phyloP scores from a whole-genome alignment of 2,888 invertebrate species.

The Odontomyia ornata region DNA sequence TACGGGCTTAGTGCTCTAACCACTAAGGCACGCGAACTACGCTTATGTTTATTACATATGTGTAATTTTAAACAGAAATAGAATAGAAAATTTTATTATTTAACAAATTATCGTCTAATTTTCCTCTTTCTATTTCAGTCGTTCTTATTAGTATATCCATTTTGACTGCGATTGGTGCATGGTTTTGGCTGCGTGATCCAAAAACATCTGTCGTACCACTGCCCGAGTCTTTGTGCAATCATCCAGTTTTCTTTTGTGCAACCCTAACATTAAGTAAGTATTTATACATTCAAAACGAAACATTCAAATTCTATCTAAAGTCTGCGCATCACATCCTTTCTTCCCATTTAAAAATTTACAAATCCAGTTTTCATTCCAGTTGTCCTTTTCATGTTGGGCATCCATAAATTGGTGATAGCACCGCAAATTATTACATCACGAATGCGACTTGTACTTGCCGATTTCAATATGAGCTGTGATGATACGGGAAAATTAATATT shows the following conservation, averaged over 20 bases:
- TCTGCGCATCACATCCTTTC: not conserved
- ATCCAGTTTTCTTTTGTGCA: slow-evolving; percentile 92
- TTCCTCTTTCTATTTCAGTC: slow-evolving; percentile 77
- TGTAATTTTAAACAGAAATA: no score
- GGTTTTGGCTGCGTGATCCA: slow-evolving; percentile 96
- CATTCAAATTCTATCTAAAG: no score
- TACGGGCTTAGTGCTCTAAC: no score
- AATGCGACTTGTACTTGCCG: slow-evolving; percentile 87
- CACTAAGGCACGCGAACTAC: no score
- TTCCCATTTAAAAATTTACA: slow-evolving; percentile 22
- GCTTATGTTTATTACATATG: no score
- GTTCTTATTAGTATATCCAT: slow-evolving; percentile 85
- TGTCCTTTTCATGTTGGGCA: slow-evolving; percentile 87
- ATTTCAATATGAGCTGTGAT: slow-evolving; percentile 98
- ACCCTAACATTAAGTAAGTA: slow-evolving; percentile 80
- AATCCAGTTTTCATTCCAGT: slow-evolving; percentile 67
- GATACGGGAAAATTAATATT: slow-evolving; percentile 95
- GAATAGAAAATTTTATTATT: not conserved
- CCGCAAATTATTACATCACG: slow-evolving; percentile 95
- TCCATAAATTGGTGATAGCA: slow-evolving; percentile 95
- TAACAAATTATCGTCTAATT: no score
- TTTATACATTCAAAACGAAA: not conserved
- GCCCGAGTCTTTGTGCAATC: slow-evolving; percentile 90
- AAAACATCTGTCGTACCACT: slow-evolving; percentile 91
- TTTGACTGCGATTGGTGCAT: slow-evolving; percentile 93